Evolutionary conservation across 2,797 vertebrate species (phyloP).

Genomic region (Spizella passerina): DNA sequence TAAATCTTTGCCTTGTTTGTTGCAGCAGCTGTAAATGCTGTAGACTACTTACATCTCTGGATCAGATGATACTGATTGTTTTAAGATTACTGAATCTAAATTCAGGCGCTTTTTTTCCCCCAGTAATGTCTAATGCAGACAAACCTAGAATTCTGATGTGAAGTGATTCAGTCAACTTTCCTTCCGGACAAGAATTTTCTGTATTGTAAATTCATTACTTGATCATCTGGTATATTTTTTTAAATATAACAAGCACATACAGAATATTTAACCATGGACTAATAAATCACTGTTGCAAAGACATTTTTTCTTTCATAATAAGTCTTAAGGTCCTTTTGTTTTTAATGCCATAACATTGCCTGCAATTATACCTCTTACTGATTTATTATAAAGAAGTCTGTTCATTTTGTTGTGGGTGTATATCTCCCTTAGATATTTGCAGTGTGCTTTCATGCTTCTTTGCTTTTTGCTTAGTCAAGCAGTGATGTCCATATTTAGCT

Average conservation of each 20-base stretch:
- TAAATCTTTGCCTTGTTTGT: constrained; percentile 34
- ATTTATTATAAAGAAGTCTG: neutral
- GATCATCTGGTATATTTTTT: neutral
- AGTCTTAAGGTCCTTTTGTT: neutral
- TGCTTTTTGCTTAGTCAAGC: neutral
- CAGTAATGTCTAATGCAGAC: neutral
- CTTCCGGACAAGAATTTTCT: neutral
- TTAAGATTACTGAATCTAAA: neutral
- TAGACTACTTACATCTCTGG: neutral
- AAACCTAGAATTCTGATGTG: neutral
- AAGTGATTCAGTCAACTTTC: neutral
- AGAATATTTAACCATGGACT: neutral
- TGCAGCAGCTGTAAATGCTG: constrained; percentile 1
- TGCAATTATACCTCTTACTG: neutral
- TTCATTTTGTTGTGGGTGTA: neutral
- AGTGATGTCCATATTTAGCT: neutral
- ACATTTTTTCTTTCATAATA: neutral
- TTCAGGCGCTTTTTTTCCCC: neutral
- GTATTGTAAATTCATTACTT: neutral
- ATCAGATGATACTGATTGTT: neutral
- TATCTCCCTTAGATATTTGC: neutral
- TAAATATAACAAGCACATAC: neutral
- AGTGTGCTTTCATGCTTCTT: neutral
- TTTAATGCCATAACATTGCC: neutral
- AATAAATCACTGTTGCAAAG: constrained; percentile 12